These are phyloP conservation scores for Centropus unirufus DNA, from an alignment of 2,113 vertebrate species.

Conservation along the genomic window DNA sequence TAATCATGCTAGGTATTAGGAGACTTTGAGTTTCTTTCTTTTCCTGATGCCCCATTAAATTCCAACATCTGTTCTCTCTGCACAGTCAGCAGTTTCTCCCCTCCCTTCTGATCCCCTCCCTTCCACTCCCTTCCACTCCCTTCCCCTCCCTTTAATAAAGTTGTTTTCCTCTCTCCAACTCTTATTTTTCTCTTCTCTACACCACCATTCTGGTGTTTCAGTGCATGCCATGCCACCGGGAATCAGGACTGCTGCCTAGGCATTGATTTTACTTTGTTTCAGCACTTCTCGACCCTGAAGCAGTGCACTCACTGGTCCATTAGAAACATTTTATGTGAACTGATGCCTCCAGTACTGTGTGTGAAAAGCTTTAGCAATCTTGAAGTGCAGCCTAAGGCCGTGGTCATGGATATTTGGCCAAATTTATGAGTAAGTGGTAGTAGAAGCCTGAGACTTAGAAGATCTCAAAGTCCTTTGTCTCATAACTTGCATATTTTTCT, in stretches of 20 bases:
- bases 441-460: neutral
- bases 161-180: neutral
- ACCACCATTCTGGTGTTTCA: neutral
- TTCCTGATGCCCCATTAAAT: constrained; percentile 73
- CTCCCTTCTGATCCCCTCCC: neutral
- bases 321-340: neutral
- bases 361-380: neutral
- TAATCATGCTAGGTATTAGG: constrained; percentile 53
- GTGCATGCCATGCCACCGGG: constrained; percentile 12
- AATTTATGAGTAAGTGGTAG: neutral
- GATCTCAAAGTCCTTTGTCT: neutral
- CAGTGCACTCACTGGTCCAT: constrained; percentile 23
- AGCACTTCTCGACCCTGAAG: constrained; percentile 51
- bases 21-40: constrained; percentile 61
- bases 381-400: neutral
- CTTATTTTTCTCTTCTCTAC: neutral
- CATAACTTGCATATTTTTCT: neutral
- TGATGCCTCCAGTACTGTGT: neutral
- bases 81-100: constrained; percentile 66
- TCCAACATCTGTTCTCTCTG: constrained; percentile 70
- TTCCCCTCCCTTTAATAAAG: constrained; percentile 14
- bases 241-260: constrained; percentile 26
- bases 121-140: neutral
- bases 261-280: constrained; percentile 53
- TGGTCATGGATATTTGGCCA: neutral